Conservation (phyloP, 2,888 invertebrate genomes). For the Xylocampa areola region DNA sequence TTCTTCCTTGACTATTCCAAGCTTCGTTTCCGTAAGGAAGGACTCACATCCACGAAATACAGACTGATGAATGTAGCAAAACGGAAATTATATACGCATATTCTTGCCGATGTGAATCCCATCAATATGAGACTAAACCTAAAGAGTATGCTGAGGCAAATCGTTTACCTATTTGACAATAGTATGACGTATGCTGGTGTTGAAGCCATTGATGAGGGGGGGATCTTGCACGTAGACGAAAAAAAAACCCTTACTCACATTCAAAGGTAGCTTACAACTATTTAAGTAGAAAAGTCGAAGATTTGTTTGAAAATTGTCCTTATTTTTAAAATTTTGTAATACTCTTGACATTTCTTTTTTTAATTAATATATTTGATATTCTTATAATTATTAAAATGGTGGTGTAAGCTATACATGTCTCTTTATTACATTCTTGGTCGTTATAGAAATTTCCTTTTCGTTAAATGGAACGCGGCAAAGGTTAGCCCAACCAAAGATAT, state of each 20-base stretch:
- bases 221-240: not conserved
- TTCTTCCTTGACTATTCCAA: constrained; percentile 1
- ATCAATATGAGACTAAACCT: not conserved
- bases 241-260: not conserved
- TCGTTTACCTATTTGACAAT: not conserved
- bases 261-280: no score
- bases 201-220: not conserved
- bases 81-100: constrained; percentile 1
- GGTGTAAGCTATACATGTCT: no score
- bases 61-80: not conserved
- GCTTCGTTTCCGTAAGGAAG: constrained; percentile 3
- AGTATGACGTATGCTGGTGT: not conserved
- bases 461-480: no score
- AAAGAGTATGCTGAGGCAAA: not conserved
- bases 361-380: no score
- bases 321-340: no score
- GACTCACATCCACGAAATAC: not conserved
- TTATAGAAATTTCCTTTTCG: no score
- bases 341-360: no score
- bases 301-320: no score
- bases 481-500: no score
- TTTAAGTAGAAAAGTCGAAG: no score
- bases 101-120: constrained; percentile 3
- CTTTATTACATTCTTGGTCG: no score
- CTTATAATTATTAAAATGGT: no score